These are phyloP conservation scores for Drosophila helvetica DNA, from an alignment of 2,888 invertebrate species.

Conservation along the genomic window DNA sequence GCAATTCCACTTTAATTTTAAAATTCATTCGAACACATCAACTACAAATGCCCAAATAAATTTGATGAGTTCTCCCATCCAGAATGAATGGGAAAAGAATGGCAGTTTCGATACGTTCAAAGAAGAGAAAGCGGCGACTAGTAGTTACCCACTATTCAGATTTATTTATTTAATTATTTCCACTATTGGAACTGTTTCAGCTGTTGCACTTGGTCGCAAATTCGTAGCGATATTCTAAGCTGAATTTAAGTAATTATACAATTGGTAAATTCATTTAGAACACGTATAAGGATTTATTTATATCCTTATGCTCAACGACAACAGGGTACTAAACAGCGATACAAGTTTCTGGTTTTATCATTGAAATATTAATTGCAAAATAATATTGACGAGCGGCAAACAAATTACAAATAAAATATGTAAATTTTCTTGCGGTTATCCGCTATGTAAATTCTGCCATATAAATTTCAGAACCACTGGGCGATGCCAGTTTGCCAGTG, in stretches of 20 bases:
- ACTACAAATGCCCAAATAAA: conserved; percentile 15
- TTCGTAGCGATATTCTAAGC: too few relatives aligned
- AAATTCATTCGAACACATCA: conserved; percentile 12
- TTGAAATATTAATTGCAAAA: conserved; percentile 73
- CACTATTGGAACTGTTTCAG: too few relatives aligned
- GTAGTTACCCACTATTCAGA: conserved; percentile 3
- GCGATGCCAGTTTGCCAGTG: too few relatives aligned
- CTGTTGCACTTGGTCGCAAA: too few relatives aligned
- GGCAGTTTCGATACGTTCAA: not conserved
- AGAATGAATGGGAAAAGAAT: not conserved
- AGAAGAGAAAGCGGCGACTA: not conserved
- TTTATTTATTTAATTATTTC: too few relatives aligned
- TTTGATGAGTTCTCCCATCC: not conserved
- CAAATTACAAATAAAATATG: conserved; percentile 70
- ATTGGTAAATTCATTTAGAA: too few relatives aligned
- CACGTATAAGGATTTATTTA: too few relatives aligned
- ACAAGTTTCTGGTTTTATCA: conserved; percentile 26
- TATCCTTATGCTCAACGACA: too few relatives aligned
- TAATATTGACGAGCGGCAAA: conserved; percentile 70
- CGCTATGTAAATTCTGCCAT: conserved; percentile 22
- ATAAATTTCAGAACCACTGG: too few relatives aligned
- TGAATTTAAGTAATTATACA: too few relatives aligned
- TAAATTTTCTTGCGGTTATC: conserved; percentile 38
- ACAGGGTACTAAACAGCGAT: not conserved
- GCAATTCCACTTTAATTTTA: conserved; percentile 28